phyloP scores from a whole-genome alignment of 2,888 invertebrate genomes.

The Panopea generosa region DNA sequence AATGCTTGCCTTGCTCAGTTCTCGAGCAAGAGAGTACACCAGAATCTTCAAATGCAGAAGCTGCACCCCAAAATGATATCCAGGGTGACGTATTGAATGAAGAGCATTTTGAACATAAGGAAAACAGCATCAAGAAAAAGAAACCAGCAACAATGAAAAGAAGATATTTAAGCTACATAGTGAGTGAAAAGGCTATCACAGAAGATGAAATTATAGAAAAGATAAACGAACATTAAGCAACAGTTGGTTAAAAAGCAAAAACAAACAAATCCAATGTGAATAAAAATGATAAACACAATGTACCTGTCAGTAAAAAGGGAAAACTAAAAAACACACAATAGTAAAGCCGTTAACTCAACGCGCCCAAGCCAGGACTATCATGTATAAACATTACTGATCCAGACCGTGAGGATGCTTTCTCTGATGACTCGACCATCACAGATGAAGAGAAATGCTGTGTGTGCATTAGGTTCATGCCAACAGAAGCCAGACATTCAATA shows the following conservation, averaged over 20 bases:
- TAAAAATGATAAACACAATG: background rate
- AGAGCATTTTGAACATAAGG: background rate
- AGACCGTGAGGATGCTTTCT: background rate
- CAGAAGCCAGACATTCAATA: too few species aligned
- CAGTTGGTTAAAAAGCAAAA: background rate
- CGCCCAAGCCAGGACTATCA: background rate
- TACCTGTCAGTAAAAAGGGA: background rate
- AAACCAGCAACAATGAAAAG: background rate
- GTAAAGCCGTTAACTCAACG: background rate
- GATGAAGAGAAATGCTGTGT: background rate
- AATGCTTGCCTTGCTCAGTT: background rate
- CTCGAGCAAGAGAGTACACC: background rate
- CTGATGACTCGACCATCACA: background rate
- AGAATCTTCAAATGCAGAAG: background rate
- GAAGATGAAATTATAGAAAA: background rate
- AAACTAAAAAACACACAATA: background rate
- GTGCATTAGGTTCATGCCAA: too few species aligned
- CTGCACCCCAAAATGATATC: background rate
- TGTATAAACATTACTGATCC: background rate
- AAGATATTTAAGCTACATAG: background rate
- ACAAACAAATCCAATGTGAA: too few species aligned
- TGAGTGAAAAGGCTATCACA: background rate
- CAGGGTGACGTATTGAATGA: background rate
- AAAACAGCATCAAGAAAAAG: background rate
- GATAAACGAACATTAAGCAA: background rate